phyloP scores from a whole-genome alignment of 2,113 vertebrate genomes.

The Paradisaea rubra region DNA sequence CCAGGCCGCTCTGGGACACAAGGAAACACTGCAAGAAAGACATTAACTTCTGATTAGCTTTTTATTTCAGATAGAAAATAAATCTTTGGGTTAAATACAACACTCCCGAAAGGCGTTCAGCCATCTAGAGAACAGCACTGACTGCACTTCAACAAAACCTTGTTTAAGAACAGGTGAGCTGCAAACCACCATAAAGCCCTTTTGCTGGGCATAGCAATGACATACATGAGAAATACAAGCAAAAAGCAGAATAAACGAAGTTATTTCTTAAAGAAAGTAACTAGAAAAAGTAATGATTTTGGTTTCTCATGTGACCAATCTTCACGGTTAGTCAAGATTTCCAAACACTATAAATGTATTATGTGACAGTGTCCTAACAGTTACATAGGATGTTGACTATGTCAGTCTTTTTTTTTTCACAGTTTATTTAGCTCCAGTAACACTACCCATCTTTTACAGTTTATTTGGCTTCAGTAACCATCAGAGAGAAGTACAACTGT shows the following conservation, averaged over 20 bases:
- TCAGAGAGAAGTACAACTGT: not conserved
- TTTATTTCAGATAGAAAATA: not conserved
- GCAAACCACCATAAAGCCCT: not conserved
- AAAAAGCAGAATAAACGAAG: not conserved
- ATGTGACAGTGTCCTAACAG: not conserved
- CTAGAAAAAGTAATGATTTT: not conserved
- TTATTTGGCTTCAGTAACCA: not conserved
- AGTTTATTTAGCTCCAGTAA: not conserved
- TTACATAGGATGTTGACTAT: not conserved
- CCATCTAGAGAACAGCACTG: not conserved
- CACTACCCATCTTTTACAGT: not conserved
- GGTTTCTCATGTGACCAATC: not conserved
- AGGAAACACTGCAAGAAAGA: slow-evolving; percentile 84
- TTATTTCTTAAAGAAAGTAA: not conserved
- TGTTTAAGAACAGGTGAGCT: not conserved
- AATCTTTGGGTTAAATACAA: not conserved
- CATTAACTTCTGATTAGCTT: slow-evolving; percentile 7
- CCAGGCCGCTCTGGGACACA: slow-evolving; percentile 94
- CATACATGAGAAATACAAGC: fast-evolving
- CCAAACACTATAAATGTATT: not conserved
- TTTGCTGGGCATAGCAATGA: not conserved
- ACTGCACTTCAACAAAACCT: not conserved
- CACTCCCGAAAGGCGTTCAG: not conserved
- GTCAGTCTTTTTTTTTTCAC: not conserved
- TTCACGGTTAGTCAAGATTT: not conserved